These are phyloP conservation scores for Azemiops feae DNA, from an alignment of 2,113 vertebrate species.

Conservation along the genomic window DNA sequence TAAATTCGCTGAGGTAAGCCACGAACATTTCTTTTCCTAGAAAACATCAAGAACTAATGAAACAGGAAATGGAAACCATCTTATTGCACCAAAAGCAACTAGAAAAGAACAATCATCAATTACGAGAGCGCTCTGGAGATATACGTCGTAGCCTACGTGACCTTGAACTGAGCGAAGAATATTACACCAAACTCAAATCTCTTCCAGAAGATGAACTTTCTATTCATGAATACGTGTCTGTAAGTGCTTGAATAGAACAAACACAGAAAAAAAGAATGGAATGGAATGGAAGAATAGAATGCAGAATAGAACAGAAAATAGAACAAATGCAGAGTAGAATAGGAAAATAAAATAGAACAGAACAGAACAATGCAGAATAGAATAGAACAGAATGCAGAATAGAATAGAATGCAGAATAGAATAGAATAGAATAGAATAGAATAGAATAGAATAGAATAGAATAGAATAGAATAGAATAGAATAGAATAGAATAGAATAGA, in stretches of 20 bases:
- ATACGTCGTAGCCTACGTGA: slow-evolving; percentile 84
- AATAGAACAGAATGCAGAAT: no score
- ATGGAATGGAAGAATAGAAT: no score
- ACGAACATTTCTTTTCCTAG: slow-evolving; percentile 63
- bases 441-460: no score
- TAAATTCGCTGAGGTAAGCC: not conserved
- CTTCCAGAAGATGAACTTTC: slow-evolving; percentile 89
- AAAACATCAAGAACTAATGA: slow-evolving; percentile 88
- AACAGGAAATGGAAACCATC: slow-evolving; percentile 94
- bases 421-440: no score
- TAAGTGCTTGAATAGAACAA: slow-evolving; percentile 65
- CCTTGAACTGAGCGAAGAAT: slow-evolving; percentile 84
- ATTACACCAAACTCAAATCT: slow-evolving; percentile 79
- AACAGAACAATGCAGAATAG: no score
- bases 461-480: no score
- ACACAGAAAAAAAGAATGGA: no score
- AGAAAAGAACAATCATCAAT: slow-evolving; percentile 88
- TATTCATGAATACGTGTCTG: slow-evolving; percentile 92
- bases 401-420: no score
- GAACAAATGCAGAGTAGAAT: no score
- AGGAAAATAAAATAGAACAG: no score
- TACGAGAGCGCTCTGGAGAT: slow-evolving; percentile 87
- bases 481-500: no score
- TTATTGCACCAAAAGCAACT: slow-evolving; percentile 89
- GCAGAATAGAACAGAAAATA: no score